Evolutionary conservation across 2,797 vertebrate genomes (phyloP).

Genomic region (Esox lucius): DNA sequence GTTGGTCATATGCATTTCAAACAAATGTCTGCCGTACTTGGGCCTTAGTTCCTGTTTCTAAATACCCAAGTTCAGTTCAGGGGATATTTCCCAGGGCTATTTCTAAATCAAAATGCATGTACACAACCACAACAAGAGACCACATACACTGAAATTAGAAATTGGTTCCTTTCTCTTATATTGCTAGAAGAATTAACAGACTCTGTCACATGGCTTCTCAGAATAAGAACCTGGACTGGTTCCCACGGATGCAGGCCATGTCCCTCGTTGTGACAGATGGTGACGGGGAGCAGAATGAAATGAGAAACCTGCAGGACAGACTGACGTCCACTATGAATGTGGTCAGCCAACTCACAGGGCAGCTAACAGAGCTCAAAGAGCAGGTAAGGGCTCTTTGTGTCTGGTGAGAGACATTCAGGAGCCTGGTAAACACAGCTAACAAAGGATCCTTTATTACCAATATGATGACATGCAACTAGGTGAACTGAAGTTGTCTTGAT

Average conservation of each 20-base stretch:
- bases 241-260: conserved; percentile 98
- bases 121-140: no score
- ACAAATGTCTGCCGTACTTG: no score
- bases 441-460: not conserved
- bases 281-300: conserved; percentile 96
- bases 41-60: no score
- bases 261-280: conserved; percentile 93
- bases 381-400: conserved; percentile 75
- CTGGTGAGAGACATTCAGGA: no score
- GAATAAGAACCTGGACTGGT: conserved; percentile 95
- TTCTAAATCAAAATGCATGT: no score
- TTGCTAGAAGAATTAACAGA: not conserved
- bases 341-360: conserved; percentile 85
- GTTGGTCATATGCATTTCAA: no score
- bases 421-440: not conserved
- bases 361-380: conserved; percentile 92
- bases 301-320: conserved; percentile 92
- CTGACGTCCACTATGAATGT: conserved; percentile 90
- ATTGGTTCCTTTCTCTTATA: not conserved
- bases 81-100: no score
- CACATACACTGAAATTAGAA: no score
- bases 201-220: conserved; percentile 36
- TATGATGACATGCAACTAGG: not conserved
- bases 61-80: no score
- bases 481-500: not conserved